phyloP scores from a whole-genome alignment of 2,113 vertebrate genomes.

The Corythornis madagascariensis region DNA sequence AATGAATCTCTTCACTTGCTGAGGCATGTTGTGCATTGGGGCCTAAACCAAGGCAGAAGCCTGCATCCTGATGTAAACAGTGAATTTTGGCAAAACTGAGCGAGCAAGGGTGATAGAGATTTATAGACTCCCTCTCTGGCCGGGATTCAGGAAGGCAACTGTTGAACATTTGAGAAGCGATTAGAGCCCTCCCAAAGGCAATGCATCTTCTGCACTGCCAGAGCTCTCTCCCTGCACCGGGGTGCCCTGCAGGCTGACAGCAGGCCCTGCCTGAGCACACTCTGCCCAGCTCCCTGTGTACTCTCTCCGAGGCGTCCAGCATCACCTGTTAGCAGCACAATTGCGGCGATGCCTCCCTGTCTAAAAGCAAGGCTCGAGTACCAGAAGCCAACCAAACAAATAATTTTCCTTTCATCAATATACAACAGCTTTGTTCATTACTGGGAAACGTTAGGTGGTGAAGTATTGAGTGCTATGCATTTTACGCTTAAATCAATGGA shows the following conservation, averaged over 20 bases:
- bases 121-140: constrained; percentile 51
- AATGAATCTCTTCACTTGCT: not conserved
- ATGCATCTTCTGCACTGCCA: constrained; percentile 53
- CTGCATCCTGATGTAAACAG: constrained; percentile 11
- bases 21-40: not conserved
- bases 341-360: constrained; percentile 30
- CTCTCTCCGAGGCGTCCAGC: constrained; percentile 29
- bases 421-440: constrained; percentile 83
- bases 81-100: constrained; percentile 35
- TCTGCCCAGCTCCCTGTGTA: constrained; percentile 2
- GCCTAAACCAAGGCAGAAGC: not conserved
- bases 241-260: not conserved
- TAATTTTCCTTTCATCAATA: constrained; percentile 83
- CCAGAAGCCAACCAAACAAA: constrained; percentile 80
- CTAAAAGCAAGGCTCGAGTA: constrained; percentile 63
- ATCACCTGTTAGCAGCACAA: too few relatives aligned
- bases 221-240: not conserved
- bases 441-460: constrained; percentile 77
- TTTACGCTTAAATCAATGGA: constrained; percentile 91
- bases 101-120: constrained; percentile 26
- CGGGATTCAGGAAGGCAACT: constrained; percentile 40
- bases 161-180: constrained; percentile 55
- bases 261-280: not conserved
- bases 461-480: constrained; percentile 80
- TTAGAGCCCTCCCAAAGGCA: constrained; percentile 35